Percentiles rank a stretch among this genome's conserved stretches.
Evolutionary conservation across 2,797 vertebrate species (phyloP).

Genomic region (Danio tinwini): DNA sequence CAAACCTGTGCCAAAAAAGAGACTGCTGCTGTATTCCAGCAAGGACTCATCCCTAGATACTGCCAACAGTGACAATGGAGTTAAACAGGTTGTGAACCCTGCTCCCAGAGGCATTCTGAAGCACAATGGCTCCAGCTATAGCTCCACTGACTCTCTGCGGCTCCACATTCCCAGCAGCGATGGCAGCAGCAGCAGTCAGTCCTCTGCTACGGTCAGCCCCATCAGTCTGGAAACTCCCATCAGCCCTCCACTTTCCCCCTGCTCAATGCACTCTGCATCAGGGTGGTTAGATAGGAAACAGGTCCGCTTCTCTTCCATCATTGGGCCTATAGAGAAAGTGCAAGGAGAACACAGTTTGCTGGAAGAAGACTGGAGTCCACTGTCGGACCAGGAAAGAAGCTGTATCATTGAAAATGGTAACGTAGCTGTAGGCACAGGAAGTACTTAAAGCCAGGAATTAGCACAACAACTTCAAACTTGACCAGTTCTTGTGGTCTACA

Average conservation of each 20-base stretch:
- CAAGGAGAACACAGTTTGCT: constrained; percentile 75
- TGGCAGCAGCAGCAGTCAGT: constrained; percentile 59
- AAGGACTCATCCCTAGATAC: constrained; percentile 63
- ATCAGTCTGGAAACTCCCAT: constrained; percentile 66
- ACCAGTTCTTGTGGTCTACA: neutral
- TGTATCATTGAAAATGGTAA: constrained; percentile 37
- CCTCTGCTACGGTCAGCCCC: constrained; percentile 62
- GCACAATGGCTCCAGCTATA: constrained; percentile 68
- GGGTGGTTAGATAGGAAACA: constrained; percentile 82
- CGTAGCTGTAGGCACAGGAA: neutral
- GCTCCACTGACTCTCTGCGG: constrained; percentile 80
- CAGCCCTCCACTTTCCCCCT: constrained; percentile 65
- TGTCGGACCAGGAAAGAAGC: constrained; percentile 6
- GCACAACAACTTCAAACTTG: neutral
- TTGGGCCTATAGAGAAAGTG: constrained; percentile 65
- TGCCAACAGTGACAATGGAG: constrained; percentile 35
- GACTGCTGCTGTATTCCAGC: constrained; percentile 67
- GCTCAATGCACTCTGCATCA: constrained; percentile 54
- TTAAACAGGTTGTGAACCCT: constrained; percentile 58
- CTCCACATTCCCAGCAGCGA: constrained; percentile 35
- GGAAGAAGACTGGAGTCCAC: constrained; percentile 64
- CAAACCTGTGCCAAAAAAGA: constrained; percentile 74
- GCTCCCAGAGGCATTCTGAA: constrained; percentile 82
- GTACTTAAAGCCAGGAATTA: neutral
- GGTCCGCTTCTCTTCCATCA: constrained; percentile 80